Percentiles rank a stretch among this genome's conserved stretches.
phyloP scores from a whole-genome alignment of 2,888 invertebrate species.

The Tipula unca region DNA sequence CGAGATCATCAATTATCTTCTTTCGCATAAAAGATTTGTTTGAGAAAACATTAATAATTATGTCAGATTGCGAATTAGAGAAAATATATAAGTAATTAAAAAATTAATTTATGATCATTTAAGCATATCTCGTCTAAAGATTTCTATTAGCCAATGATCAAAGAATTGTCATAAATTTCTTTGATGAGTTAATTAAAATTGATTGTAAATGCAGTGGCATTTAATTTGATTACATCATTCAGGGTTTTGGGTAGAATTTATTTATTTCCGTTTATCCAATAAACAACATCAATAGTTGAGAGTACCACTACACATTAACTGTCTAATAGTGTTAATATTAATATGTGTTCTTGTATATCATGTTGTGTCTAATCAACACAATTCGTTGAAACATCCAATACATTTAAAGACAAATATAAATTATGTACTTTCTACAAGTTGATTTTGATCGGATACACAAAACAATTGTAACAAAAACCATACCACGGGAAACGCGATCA shows the following conservation, averaged over 20 bases:
- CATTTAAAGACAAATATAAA: not conserved
- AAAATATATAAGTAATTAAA: not conserved
- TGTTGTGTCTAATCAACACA: not conserved
- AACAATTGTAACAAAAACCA: not conserved
- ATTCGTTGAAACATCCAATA: not conserved
- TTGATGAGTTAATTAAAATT: slow-evolving; percentile 8
- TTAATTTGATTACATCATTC: not conserved
- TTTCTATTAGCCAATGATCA: not conserved
- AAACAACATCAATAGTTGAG: not conserved
- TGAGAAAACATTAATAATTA: not conserved
- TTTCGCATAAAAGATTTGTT: not conserved
- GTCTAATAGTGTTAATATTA: no score
- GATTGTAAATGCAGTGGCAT: not conserved
- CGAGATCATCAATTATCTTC: not conserved
- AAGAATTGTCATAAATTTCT: not conserved
- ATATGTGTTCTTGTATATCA: no score
- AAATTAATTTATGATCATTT: not conserved
- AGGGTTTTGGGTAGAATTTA: not conserved
- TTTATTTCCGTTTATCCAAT: not conserved
- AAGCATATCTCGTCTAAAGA: not conserved
- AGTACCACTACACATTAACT: no score
- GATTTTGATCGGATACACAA: not conserved
- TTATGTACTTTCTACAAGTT: not conserved
- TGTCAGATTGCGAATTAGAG: not conserved
- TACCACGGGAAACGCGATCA: not conserved